Percentiles rank a stretch among this genome's conserved stretches.
These are phyloP conservation scores for Nasonia longicornis DNA, from an alignment of 1,140 invertebrate genomes.

Conservation along the genomic window DNA sequence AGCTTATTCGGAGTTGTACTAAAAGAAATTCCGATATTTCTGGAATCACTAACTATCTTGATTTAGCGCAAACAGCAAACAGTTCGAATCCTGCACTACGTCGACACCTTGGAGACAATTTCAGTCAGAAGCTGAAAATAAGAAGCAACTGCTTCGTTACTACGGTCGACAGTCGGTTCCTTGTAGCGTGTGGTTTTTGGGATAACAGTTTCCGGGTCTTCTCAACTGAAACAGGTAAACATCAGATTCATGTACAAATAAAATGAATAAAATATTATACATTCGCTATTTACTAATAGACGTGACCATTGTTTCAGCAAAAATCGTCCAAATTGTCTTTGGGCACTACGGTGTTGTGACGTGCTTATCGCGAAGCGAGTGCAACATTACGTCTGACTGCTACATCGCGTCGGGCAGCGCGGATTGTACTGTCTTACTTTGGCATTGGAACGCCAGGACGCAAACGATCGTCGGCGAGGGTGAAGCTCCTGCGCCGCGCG, in stretches of 20 bases:
- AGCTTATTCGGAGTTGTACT: not conserved
- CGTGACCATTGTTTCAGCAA: constrained; percentile 74
- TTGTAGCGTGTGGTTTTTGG: constrained; percentile 99
- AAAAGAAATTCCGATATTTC: not conserved
- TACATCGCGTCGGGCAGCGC: constrained; percentile 98
- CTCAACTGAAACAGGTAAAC: constrained; percentile 91
- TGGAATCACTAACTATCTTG: not conserved
- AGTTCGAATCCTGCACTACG: constrained; percentile 76
- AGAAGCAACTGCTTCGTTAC: constrained; percentile 96
- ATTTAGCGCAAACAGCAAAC: constrained; percentile 76
- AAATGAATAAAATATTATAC: not conserved
- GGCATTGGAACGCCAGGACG: constrained; percentile 98
- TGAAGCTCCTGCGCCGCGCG: constrained; percentile 92
- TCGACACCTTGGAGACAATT: constrained; percentile 95
- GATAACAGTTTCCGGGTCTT: constrained; percentile 99
- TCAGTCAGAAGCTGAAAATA: constrained; percentile 94
- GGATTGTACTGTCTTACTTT: constrained; percentile 96
- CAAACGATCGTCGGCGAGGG: constrained; percentile 97
- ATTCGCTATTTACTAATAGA: not conserved
- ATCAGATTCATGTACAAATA: constrained; percentile 1
- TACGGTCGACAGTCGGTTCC: constrained; percentile 95
- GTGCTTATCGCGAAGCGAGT: constrained; percentile 95
- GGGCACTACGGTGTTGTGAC: constrained; percentile 99
- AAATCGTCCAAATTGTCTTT: constrained; percentile 98
- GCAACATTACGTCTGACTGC: constrained; percentile 98